Base-by-base conservation (phyloP, 2,888 invertebrate species). In the Diabrotica balteata region DNA sequence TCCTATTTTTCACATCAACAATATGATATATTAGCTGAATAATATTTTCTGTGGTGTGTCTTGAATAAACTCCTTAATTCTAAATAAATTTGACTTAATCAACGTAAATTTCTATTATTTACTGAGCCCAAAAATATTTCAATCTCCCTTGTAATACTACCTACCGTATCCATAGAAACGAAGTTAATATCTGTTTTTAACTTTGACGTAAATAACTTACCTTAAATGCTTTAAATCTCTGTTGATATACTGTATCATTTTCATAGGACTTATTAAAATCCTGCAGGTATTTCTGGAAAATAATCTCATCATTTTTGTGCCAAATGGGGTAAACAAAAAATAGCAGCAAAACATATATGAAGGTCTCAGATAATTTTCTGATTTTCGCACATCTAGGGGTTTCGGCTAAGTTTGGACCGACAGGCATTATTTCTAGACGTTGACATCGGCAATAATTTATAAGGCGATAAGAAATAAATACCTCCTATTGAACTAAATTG, bases 211-310 rank as follows among this genome's bases (percentile, higher is more conserved):
- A 32, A 5, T 32, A 32, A 22, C 50, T 67, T 77, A 82, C 82
- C 77, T 80, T 76, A 70, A 82, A 82, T 42, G 79, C 79, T 60
- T 75, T 58, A 46, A 80, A 73, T 67, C 77, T 76, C 32, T 71
- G 64, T 46, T 75, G 69, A 59, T 80, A 86, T 7, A 74, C 74
- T 1, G 84, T 80, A 67, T 83, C 77, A 73, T 83, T 77, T 46
- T 72, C 73, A 75, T 89, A 89, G 8, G 85, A 82, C 80, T 87
- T 89, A 69, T 88, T 86, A 72, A 84, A 88, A 53, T 81, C 80
- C 10, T 76, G 68, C 11, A 88, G 80, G 73, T 86, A 89, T 60
- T 80, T 79, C 67, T 84, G 74, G 78, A 89, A 89, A 43, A 85
- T 74, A 57, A 77, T 75, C n/a, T 81, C 75, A 65, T 64, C 76